These are phyloP conservation scores for Aphelenchoides bicaudatus DNA, from an alignment of 2,888 invertebrate species.

Conservation along the genomic window DNA sequence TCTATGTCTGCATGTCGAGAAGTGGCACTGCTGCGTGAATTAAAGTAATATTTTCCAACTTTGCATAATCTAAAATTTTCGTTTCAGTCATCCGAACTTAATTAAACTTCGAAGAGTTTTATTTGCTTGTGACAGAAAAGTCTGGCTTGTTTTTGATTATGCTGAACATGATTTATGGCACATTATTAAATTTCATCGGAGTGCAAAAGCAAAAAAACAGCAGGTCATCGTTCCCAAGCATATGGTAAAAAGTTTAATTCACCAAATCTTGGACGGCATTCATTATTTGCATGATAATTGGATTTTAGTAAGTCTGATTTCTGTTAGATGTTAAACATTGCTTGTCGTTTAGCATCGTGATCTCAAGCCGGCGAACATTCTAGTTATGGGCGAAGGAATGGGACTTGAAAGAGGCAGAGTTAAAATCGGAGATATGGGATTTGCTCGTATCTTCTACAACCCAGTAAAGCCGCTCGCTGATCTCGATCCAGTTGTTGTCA, in stretches of 20 bases:
- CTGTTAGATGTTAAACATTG: no score
- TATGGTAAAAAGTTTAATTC: constrained; percentile 93
- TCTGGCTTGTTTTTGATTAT: constrained; percentile 90
- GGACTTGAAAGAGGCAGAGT: constrained; percentile 74
- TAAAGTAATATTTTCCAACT: constrained; percentile 65
- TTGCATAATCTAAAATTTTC: neutral
- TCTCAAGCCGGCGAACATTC: constrained; percentile 85
- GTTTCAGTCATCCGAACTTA: constrained; percentile 76
- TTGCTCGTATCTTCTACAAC: constrained; percentile 93
- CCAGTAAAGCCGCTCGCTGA: constrained; percentile 91
- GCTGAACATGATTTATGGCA: constrained; percentile 99
- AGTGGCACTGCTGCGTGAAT: constrained; percentile 87
- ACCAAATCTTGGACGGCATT: constrained; percentile 96
- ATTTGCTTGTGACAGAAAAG: constrained; percentile 73
- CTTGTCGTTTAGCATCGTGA: no score
- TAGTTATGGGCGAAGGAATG: constrained; percentile 87
- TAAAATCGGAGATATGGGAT: constrained; percentile 84
- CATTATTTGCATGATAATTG: constrained; percentile 98
- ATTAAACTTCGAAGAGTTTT: constrained; percentile 93
- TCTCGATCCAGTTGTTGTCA: constrained; percentile 96
- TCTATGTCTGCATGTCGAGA: constrained; percentile 97
- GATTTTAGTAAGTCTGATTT: no score
- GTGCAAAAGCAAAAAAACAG: constrained; percentile 82
- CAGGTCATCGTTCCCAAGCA: constrained; percentile 63
- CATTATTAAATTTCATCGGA: constrained; percentile 95